Evolutionary conservation across 2,113 vertebrate genomes (phyloP), one percentile per base, ranked within the genome.

Genomic region (Acinonyx jubatus): DNA sequence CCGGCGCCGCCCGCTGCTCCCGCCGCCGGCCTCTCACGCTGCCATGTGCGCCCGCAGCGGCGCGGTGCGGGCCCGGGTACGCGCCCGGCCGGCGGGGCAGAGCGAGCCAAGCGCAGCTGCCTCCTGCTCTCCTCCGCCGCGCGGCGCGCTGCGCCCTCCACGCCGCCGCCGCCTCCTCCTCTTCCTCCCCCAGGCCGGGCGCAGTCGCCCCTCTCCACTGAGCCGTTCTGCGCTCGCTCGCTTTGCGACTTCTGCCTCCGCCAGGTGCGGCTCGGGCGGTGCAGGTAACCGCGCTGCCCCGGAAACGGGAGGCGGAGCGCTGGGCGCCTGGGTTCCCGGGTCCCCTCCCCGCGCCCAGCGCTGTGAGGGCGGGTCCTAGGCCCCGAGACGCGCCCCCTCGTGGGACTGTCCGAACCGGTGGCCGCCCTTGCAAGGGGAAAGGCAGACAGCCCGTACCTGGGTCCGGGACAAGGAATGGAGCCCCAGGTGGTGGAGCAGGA

Each of bases 221-320:
- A 13, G 74, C 92, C 4, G 92, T 1, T 14, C 83, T 4, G 55
- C 11, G 33, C 76, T 12, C 80, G 3, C 57, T 33, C 21, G 33
- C 29, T 84, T 8, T 25, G 95, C 93, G 85, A 88, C 97, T 94
- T 84, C 83, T 95, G 97, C 97, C 97, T 98, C 95, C 94, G 97
- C 97, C 98, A 98, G 98, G 98, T 98, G 98, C 98, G 94, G 94
- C 96, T 71, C 78, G 31, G 41, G 92, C 74, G 29, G 82, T 19
- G 96, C 98, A 98, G 98, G 98, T 98, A 98, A 82, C 94, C 68
- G 96, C 90, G 97, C 98, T 95, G 97, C 97, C 98, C 98, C 98
- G 97, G 97, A 98, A 98, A 97, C 98, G 63, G 96, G 98, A 96
- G 98, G 98, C 97, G 97, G 97, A 92, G 98, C 97, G 78, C 97